Percentiles rank a stretch among this genome's conserved stretches.
Conservation (phyloP, 2,113 vertebrate genomes). For the Nettapus auritus region DNA sequence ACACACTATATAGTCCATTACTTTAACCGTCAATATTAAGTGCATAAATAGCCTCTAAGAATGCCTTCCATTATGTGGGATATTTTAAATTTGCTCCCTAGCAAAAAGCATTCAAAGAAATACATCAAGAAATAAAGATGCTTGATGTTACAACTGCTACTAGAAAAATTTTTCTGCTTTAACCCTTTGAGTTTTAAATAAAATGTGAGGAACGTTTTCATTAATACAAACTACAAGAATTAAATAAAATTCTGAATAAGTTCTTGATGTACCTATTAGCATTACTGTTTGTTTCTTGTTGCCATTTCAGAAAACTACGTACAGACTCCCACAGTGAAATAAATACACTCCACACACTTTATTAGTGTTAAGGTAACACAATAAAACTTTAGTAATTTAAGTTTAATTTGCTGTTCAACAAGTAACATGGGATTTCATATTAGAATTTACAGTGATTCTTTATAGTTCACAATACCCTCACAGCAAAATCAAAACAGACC, state of each 20-base stretch:
- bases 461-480: slow-evolving; percentile 17
- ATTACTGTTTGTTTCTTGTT: not conserved
- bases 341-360: not conserved
- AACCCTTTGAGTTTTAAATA: not conserved
- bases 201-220: not conserved
- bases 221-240: not conserved
- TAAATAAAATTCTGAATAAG: not conserved
- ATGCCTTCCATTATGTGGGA: not conserved
- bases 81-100: not conserved
- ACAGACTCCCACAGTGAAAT: not conserved
- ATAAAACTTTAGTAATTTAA: not conserved
- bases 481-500: slow-evolving; percentile 15
- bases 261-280: not conserved
- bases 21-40: not conserved
- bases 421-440: not conserved
- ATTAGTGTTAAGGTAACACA: slow-evolving; percentile 5
- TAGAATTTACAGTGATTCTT: slow-evolving; percentile 28
- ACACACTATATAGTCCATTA: fast-evolving
- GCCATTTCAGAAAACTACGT: not conserved
- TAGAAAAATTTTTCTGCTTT: not conserved
- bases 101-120: not conserved
- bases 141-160: not conserved
- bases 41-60: not conserved
- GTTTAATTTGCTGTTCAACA: slow-evolving; percentile 42
- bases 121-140: not conserved